These are phyloP conservation scores for Ancistrus triradiatus DNA, from an alignment of 2,113 vertebrate genomes.

Conservation along the genomic window DNA sequence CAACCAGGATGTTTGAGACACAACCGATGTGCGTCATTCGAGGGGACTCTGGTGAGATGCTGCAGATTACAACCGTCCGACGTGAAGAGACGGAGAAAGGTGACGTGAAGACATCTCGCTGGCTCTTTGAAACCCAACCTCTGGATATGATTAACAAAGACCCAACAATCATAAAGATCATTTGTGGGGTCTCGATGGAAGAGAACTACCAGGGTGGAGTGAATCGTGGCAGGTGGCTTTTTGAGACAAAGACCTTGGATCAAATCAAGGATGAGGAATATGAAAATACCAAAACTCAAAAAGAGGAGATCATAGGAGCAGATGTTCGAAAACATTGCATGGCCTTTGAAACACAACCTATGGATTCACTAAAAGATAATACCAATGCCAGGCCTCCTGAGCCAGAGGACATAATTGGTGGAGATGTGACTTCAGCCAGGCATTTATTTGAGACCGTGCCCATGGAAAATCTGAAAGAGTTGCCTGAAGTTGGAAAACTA, in stretches of 20 bases:
- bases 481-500: constrained; percentile 76
- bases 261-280: constrained; percentile 79
- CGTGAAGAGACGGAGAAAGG: constrained; percentile 79
- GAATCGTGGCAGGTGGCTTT: constrained; percentile 78
- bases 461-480: constrained; percentile 81
- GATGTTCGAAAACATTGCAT: constrained; percentile 81
- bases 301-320: constrained; percentile 77
- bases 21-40: constrained; percentile 79
- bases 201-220: constrained; percentile 70
- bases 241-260: constrained; percentile 80
- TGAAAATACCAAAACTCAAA: constrained; percentile 64
- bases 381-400: constrained; percentile 58
- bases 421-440: constrained; percentile 77
- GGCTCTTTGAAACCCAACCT: constrained; percentile 82
- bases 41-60: constrained; percentile 76
- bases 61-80: constrained; percentile 80
- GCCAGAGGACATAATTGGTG: constrained; percentile 76
- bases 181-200: constrained; percentile 77
- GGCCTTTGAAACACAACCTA: constrained; percentile 83
- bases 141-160: constrained; percentile 79
- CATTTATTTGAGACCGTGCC: constrained; percentile 84
- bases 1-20: constrained; percentile 79
- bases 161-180: constrained; percentile 72
- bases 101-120: constrained; percentile 76
- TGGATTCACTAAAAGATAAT: constrained; percentile 77